Evolutionary conservation across 2,888 invertebrate genomes (phyloP).

Genomic region (Eilema depressum): DNA sequence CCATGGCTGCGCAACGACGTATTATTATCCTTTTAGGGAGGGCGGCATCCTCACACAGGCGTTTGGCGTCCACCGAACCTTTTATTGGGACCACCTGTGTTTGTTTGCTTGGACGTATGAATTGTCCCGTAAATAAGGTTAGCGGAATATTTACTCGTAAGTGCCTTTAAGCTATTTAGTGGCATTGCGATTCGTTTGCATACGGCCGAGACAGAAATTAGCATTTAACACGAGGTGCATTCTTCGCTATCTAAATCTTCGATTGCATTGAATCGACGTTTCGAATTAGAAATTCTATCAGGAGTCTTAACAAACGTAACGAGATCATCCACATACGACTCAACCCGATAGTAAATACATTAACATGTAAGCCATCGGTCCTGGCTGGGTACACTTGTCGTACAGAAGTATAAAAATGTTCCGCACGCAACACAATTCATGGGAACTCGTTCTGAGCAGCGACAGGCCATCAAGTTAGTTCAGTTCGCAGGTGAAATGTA

Average conservation of each 20-base stretch:
- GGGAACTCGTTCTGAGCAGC: conserved; percentile 76
- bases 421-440: conserved; percentile 79
- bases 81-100: conserved; percentile 86
- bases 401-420: conserved; percentile 82
- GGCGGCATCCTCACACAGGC: conserved; percentile 80
- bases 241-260: conserved; percentile 61
- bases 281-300: conserved; percentile 69
- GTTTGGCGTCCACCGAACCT: conserved; percentile 76
- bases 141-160: conserved; percentile 78
- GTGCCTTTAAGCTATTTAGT: conserved; percentile 80
- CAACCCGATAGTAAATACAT: conserved; percentile 63
- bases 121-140: conserved; percentile 86
- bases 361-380: conserved; percentile 71
- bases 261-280: conserved; percentile 62
- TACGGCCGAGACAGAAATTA: conserved; percentile 75
- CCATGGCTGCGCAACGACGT: conserved; percentile 79
- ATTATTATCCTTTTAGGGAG: conserved; percentile 87
- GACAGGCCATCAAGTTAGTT: conserved; percentile 79
- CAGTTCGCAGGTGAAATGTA: conserved; percentile 83
- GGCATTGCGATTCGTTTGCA: conserved; percentile 78
- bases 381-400: conserved; percentile 65
- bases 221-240: conserved; percentile 75
- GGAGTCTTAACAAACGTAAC: conserved; percentile 49
- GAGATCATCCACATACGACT: conserved; percentile 62
- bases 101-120: conserved; percentile 82